Evolutionary conservation across 2,888 invertebrate species (phyloP), one percentile per base, ranked within the genome.

Genomic region (Chrysotoxum bicinctum): DNA sequence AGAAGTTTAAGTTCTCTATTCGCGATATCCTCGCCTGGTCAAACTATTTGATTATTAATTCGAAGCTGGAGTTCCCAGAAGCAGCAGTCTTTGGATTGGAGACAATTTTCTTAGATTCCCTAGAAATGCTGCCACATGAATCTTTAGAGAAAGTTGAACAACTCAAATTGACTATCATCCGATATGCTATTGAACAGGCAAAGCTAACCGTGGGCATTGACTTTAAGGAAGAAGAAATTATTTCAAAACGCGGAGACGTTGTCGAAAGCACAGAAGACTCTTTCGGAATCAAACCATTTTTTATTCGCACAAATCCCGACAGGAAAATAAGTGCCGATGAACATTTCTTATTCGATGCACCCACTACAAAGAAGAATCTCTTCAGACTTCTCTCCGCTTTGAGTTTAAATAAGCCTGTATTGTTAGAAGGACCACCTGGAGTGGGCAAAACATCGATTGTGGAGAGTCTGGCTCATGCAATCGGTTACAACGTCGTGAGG

Each of bases 391-490:
- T 99, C 45, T 94, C 99, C 77, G 98, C 97, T 0, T 93, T 99
- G 89, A 97, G 98, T 89, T 92, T 99, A 79, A 96, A 96, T 83
- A 97, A 98, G 91, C 98, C 99, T 0, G 95, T 99, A 78, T 93
- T 99, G 70, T 92, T 99, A 19, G 99, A 99, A 93, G 99, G 98
- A 2, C 97, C 98, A 88, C 99, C 99, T 3, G 99, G 99, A 2
- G 99, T 99, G 21, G 99, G 99, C 3, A 99, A 99, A 92, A 99
- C 99, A 0, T 98, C 98, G 88, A 93, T 99, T 73, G 97, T 99
- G 2, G 95, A 96, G 70, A 98, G 98, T 30, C 93, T 99, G 48
- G 98, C 99, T 0, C 95, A 94, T 89, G 94, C 95, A 9, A 95
- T 98, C 2, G 97, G 97, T 1, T 95, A 98, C 90, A 94, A 94